These are phyloP conservation scores for Peromyscus eremicus DNA, from an alignment of 2,797 vertebrate species.

Conservation along the genomic window DNA sequence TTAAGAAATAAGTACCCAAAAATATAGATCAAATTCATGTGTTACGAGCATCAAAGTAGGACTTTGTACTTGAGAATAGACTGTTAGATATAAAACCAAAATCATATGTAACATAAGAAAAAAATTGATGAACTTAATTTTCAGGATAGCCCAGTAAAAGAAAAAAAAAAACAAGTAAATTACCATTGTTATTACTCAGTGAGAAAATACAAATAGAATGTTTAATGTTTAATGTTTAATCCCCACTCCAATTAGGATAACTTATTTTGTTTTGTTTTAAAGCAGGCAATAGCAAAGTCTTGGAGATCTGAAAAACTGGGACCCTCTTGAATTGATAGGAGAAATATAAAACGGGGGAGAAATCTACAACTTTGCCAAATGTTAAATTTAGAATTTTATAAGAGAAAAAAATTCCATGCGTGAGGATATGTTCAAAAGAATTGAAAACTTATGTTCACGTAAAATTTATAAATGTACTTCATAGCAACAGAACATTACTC, in stretches of 20 bases:
- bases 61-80: not conserved
- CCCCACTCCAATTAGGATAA: not conserved
- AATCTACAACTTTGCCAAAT: not conserved
- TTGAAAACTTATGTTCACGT: not conserved
- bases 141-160: not conserved
- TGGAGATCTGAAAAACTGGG: not conserved
- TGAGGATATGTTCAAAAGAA: not conserved
- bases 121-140: not conserved
- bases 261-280: not conserved
- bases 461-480: constrained; percentile 27
- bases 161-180: not conserved
- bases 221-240: not conserved
- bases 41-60: not conserved
- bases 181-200: not conserved
- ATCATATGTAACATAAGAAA: not conserved
- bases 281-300: not conserved
- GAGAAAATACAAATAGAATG: not conserved
- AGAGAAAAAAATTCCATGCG: not conserved
- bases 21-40: not conserved
- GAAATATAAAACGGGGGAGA: not conserved
- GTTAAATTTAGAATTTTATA: not conserved
- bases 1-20: not conserved
- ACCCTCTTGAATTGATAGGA: not conserved
- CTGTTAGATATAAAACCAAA: not conserved
- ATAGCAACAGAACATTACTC: not conserved